A percentile compares a stretch with the other conserved stretches of the same genome.
Evolutionary conservation across 2,888 invertebrate species (phyloP).

Genomic region (Orthonychiurus folsomi): DNA sequence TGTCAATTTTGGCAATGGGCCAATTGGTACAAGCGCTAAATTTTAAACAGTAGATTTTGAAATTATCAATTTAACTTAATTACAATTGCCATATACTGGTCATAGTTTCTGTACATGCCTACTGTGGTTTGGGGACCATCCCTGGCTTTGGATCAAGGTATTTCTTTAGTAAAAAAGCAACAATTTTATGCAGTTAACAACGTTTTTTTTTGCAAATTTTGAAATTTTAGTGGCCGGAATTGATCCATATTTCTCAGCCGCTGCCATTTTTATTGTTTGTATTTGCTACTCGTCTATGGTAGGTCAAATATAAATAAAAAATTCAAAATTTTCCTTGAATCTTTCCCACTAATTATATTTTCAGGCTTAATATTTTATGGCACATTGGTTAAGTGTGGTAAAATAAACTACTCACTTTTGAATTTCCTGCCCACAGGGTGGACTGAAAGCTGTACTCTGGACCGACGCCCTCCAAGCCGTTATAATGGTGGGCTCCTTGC

Average conservation of each 20-base stretch:
- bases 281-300: constrained; percentile 53
- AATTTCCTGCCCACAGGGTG: no score
- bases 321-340: no score
- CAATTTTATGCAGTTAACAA: no score
- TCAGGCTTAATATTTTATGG: no score
- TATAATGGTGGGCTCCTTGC: constrained; percentile 30
- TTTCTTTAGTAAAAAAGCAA: constrained; percentile 33
- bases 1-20: constrained; percentile 46
- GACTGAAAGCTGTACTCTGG: constrained; percentile 35
- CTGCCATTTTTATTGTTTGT: constrained; percentile 60
- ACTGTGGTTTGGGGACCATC: constrained; percentile 63
- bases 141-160: constrained; percentile 60
- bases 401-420: no score
- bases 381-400: no score
- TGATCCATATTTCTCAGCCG: constrained; percentile 56
- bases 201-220: background rate
- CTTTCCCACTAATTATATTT: no score
- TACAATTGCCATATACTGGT: no score
- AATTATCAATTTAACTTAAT: no score
- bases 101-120: constrained; percentile 44
- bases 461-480: constrained; percentile 33
- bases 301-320: no score
- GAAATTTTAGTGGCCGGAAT: constrained; percentile 57
- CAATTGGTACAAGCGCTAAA: constrained; percentile 41
- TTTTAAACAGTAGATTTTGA: background rate